A percentile compares a stretch with the other conserved stretches of the same genome.
Conservation (phyloP, 2,797 vertebrate species). For the Todus mexicanus region DNA sequence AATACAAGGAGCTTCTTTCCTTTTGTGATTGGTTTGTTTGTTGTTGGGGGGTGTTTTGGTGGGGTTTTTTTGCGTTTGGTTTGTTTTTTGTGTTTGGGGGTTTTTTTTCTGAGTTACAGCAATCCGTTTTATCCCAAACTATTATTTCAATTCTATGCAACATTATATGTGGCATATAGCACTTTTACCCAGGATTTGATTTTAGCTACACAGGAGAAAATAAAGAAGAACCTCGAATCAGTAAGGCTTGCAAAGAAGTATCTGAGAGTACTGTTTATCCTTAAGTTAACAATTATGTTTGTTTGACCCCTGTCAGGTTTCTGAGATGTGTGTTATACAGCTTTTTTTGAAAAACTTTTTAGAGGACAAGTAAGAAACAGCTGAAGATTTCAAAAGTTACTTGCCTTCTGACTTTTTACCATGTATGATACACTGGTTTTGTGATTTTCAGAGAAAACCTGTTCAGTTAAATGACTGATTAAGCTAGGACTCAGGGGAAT, state of each 20-base stretch:
- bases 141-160: not conserved
- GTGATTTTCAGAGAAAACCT: not conserved
- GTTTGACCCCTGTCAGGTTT: not conserved
- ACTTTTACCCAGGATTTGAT: not conserved
- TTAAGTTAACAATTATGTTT: not conserved
- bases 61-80: too few relatives aligned
- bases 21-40: too few relatives aligned
- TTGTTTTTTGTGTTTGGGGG: too few relatives aligned
- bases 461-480: not conserved
- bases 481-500: not conserved
- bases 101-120: not conserved
- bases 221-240: not conserved
- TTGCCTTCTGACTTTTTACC: not conserved
- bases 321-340: not conserved
- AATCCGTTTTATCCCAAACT: not conserved
- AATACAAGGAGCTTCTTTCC: not conserved
- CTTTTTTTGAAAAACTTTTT: not conserved
- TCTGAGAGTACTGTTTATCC: not conserved
- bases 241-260: not conserved
- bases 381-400: not conserved
- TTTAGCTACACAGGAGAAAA: not conserved
- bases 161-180: not conserved
- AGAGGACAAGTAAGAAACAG: not conserved
- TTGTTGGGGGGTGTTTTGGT: too few relatives aligned
- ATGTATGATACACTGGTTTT: not conserved